phyloP scores from a whole-genome alignment of 2,113 vertebrate species.

The Girardinichthys multiradiatus region DNA sequence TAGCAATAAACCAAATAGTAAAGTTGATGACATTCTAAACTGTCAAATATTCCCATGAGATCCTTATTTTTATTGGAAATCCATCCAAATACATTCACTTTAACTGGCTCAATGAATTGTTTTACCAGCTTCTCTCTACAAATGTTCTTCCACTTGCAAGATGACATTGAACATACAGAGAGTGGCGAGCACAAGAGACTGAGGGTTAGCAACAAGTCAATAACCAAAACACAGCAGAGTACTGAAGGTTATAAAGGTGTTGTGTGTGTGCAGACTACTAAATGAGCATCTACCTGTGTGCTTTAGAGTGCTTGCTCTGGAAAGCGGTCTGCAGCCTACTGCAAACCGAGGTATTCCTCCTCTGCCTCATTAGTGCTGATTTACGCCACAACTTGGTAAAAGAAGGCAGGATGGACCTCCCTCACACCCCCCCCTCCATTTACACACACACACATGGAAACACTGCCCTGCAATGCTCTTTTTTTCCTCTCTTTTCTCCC shows the following conservation, averaged over 20 bases:
- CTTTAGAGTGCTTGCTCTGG: slow-evolving; percentile 36
- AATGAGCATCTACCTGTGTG: slow-evolving; percentile 57
- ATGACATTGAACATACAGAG: slow-evolving; percentile 61
- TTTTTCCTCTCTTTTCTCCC: slow-evolving; percentile 28
- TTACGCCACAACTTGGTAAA: slow-evolving; percentile 86
- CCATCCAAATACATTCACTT: slow-evolving; percentile 26
- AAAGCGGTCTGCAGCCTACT: slow-evolving; percentile 51
- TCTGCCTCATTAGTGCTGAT: slow-evolving; percentile 92
- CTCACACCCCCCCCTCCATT: slow-evolving; percentile 76
- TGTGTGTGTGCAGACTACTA: slow-evolving; percentile 56
- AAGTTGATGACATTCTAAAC: neutral
- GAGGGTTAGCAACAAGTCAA: slow-evolving; percentile 76
- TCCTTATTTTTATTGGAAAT: neutral
- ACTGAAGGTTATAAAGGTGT: slow-evolving; percentile 60
- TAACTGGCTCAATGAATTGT: slow-evolving; percentile 40
- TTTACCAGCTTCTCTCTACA: slow-evolving; percentile 50
- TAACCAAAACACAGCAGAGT: slow-evolving; percentile 64
- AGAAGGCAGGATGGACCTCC: slow-evolving; percentile 79
- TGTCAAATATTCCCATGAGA: neutral
- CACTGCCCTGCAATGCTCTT: slow-evolving; percentile 45
- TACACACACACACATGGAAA: slow-evolving; percentile 29
- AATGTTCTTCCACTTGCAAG: slow-evolving; percentile 37
- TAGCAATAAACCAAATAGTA: neutral
- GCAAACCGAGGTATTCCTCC: slow-evolving; percentile 79
- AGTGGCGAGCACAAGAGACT: slow-evolving; percentile 47